These are phyloP conservation scores for Actinia tenebrosa DNA, from an alignment of 64 coral and sea anemone genomes.

Conservation along the genomic window DNA sequence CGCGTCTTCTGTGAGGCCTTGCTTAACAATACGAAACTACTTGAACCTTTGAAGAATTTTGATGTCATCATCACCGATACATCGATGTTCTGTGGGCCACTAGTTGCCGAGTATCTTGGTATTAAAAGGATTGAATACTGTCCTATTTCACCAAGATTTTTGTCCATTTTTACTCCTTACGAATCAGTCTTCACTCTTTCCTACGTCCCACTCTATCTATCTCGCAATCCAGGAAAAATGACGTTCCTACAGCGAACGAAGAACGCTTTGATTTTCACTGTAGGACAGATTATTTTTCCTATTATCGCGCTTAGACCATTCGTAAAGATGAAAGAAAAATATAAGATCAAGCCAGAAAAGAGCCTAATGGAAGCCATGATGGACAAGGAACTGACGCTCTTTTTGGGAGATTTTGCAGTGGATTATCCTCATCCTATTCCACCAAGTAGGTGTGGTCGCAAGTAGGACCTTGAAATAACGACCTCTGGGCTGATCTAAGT, in stretches of 20 bases:
- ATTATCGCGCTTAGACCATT: not conserved
- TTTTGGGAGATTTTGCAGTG: conserved; percentile 38
- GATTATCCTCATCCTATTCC: conserved; percentile 61
- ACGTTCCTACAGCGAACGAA: conserved; percentile 43
- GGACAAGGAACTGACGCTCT: conserved; percentile 21
- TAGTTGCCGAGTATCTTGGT: conserved; percentile 20
- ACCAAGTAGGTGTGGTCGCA: conserved; percentile 42
- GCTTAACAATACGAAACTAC: conserved; percentile 25
- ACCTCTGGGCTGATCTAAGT: too few species aligned
- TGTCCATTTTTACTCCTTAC: not conserved
- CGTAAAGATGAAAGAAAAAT: conserved; percentile 31
- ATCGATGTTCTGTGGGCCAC: not conserved
- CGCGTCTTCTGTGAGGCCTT: conserved; percentile 20
- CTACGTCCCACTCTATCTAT: conserved; percentile 14
- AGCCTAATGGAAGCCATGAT: not conserved
- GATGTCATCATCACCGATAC: conserved; percentile 52
- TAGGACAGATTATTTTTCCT: not conserved
- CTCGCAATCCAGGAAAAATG: conserved; percentile 40
- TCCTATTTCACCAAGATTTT: not conserved
- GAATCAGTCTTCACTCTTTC: conserved; percentile 13
- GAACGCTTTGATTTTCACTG: conserved; percentile 13
- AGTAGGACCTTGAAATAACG: too few species aligned
- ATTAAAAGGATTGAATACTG: conserved; percentile 26
- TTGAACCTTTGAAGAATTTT: conserved; percentile 29
- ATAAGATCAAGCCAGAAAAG: conserved; percentile 53